phyloP scores from a whole-genome alignment of 2,113 vertebrate genomes.

The Myiozetetes cayanensis region DNA sequence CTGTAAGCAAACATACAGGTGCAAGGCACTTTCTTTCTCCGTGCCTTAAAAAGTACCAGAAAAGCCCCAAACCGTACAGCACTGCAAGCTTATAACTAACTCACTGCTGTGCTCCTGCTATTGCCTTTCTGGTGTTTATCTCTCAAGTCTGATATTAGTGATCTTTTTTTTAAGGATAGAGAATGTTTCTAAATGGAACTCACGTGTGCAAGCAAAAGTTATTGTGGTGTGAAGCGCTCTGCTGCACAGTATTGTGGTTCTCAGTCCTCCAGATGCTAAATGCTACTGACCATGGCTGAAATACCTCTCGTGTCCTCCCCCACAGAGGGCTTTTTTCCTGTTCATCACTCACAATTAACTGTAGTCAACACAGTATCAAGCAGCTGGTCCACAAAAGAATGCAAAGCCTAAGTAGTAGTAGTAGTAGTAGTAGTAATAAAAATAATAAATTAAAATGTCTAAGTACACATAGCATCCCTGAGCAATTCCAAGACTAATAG shows the following conservation, averaged over 20 bases:
- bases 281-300: not conserved
- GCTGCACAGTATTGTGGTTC: not conserved
- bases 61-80: not conserved
- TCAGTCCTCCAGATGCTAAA: not conserved
- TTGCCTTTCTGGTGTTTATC: not conserved
- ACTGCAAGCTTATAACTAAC: not conserved
- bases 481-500: not conserved
- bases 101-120: not conserved
- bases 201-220: rapidly evolving
- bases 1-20: not conserved
- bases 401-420: not conserved
- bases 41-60: not conserved
- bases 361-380: not conserved
- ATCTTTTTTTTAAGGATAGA: not conserved
- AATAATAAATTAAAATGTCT: not conserved
- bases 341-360: not conserved
- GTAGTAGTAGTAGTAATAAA: not conserved
- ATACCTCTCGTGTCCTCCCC: not conserved
- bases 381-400: not conserved
- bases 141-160: not conserved
- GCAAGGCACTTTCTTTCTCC: not conserved
- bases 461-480: not conserved
- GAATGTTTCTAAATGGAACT: not conserved
- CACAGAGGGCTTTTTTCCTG: not conserved
- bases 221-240: rapidly evolving